Base-by-base conservation (phyloP, 53 echinoderm and acorn worm genomes). In the Stichopus horrens region DNA sequence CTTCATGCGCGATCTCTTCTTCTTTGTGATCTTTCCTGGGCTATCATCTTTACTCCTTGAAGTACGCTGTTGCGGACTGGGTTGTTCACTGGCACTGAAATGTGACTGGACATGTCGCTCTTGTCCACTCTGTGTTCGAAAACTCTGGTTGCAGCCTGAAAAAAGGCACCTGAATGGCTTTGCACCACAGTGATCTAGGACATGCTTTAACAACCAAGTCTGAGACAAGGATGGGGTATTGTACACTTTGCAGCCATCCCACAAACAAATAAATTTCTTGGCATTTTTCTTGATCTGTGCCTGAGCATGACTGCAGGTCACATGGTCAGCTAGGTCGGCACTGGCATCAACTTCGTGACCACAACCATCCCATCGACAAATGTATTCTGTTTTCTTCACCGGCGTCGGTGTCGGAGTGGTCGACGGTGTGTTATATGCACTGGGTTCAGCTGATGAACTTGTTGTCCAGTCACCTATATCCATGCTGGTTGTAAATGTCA, bases 211-310 rank as follows among this genome's bases (percentile, higher is more conserved):
- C 23, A 98, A 88, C 98, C 98, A 98, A 57, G 92, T 94, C 3
- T 90, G 90, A 7, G 95, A 96, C 57, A 90, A 93, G 7, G 98
- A 98, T 4, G 98, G 98, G 0, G 91, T 95, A 58, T 98, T 98
- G 88, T 94, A 95, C 18, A 95, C 95, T 65, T 95, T 98, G 71
- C 98, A 98, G 86, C 95, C 94, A 6, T 98, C 98, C 95, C 95
- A 96, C 22, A 97, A 88, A 54, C 95, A 97, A 19, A 97, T 91
- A 79, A 88, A 97, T 88, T 90, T 93, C 89, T 97, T 95, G 10
- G 90, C 95, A 54, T 92, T 92, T 71, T 94, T 94, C 57, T 93
- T 89, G 71, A 94, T 91, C 90, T 94, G 86, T 21, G 59, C 86
- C 55, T 95, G 93, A 54, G 95, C 97, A 83, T 97, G 97, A n/a